Percentiles rank a stretch among this genome's conserved stretches.
phyloP scores from a whole-genome alignment of 2,797 vertebrate genomes.

The Morus bassanus region DNA sequence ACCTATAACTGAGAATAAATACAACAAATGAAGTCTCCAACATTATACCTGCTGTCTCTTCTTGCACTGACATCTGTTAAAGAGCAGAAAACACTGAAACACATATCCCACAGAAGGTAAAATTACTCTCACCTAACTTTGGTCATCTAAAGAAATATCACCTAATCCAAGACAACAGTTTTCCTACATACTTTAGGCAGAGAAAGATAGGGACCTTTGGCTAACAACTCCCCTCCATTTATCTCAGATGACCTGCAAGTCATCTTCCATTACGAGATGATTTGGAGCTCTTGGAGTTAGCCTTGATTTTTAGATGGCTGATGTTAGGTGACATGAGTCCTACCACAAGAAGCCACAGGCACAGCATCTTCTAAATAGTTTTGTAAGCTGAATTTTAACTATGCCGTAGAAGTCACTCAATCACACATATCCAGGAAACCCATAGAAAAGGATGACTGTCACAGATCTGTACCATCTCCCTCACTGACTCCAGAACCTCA shows the following conservation, averaged over 20 bases:
- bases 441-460: not conserved
- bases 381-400: not conserved
- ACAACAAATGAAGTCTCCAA: not conserved
- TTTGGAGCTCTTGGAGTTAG: not conserved
- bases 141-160: not conserved
- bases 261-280: not conserved
- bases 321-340: not conserved
- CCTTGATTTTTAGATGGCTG: not conserved
- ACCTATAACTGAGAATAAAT: not conserved
- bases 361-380: not conserved
- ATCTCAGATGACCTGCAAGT: not conserved
- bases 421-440: not conserved
- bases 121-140: not conserved
- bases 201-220: not conserved
- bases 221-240: not conserved
- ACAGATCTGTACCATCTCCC: not conserved
- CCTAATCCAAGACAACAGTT: not conserved
- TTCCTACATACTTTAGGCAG: not conserved
- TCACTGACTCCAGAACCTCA: not conserved
- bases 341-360: not conserved
- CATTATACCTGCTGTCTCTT: not conserved
- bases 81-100: not conserved
- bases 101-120: not conserved
- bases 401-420: not conserved
- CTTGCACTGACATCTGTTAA: not conserved